phyloP scores from a whole-genome alignment of 1,140 invertebrate genomes.

The Helicoverpa zea region DNA sequence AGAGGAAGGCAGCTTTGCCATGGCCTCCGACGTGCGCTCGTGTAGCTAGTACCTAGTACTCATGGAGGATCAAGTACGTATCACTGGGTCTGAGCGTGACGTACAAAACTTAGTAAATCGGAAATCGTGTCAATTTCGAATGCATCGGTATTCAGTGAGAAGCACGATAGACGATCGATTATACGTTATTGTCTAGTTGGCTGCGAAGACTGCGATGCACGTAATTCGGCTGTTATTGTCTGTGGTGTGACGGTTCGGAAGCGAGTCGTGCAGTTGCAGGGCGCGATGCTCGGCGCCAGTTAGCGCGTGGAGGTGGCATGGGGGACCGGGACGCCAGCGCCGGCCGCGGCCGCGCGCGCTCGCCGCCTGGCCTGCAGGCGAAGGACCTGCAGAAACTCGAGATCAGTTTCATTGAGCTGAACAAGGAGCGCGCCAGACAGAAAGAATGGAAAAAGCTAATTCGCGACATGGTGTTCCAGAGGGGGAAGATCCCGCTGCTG shows the following conservation, averaged over 20 bases:
- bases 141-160: slow-evolving; percentile 57
- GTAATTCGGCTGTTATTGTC: slow-evolving; percentile 75
- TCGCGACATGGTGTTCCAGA: slow-evolving; percentile 89
- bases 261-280: slow-evolving; percentile 73
- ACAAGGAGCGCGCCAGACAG: slow-evolving; percentile 86
- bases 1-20: slow-evolving; percentile 74
- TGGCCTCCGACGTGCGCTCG: slow-evolving; percentile 63
- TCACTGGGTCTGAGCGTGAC: slow-evolving; percentile 51
- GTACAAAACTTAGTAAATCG: slow-evolving; percentile 23
- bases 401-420: slow-evolving; percentile 87
- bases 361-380: slow-evolving; percentile 69
- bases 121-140: slow-evolving; percentile 37
- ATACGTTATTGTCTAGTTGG: slow-evolving; percentile 48
- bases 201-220: slow-evolving; percentile 74
- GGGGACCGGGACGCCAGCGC: slow-evolving; percentile 72
- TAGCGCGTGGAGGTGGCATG: slow-evolving; percentile 56
- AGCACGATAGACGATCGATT: slow-evolving; percentile 76
- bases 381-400: slow-evolving; percentile 81
- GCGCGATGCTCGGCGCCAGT: slow-evolving; percentile 72
- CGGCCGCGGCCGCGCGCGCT: slow-evolving; percentile 66
- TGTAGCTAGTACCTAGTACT: slow-evolving; percentile 53
- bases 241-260: slow-evolving; percentile 74
- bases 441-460: slow-evolving; percentile 87
- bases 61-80: slow-evolving; percentile 84
- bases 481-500: slow-evolving; percentile 97